Percentiles rank a stretch among this genome's conserved stretches.
phyloP scores from a whole-genome alignment of 2,888 invertebrate species.

The Scaptomyza caliginosa region DNA sequence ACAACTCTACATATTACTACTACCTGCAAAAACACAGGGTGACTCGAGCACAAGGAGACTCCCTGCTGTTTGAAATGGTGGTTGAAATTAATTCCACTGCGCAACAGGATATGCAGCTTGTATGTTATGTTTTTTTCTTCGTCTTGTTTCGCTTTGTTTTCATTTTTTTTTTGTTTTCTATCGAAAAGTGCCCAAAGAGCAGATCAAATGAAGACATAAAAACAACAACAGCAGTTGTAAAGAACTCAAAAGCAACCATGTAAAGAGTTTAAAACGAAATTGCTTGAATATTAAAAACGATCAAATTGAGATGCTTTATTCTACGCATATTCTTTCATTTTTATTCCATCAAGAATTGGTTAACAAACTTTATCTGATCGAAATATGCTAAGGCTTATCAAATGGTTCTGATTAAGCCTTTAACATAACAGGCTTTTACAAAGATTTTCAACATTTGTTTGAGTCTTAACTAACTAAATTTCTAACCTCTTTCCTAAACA shows the following conservation, averaged over 20 bases:
- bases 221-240: conserved; percentile 34
- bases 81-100: conserved; percentile 73
- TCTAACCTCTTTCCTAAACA: no score
- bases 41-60: conserved; percentile 31
- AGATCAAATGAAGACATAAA: conserved; percentile 68
- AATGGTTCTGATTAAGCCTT: no score
- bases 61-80: conserved; percentile 55
- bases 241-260: not conserved
- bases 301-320: no score
- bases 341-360: no score
- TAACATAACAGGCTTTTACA: no score
- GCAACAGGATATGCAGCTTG: conserved; percentile 74
- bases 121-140: conserved; percentile 5
- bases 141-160: not conserved
- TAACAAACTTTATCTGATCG: no score
- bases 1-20: conserved; percentile 1
- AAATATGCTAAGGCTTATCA: no score
- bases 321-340: no score
- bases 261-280: no score
- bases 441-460: no score
- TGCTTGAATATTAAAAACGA: no score
- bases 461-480: no score
- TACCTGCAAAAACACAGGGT: conserved; percentile 34
- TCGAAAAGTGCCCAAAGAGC: conserved; percentile 5
- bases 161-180: not conserved